Base-by-base conservation (phyloP, 2,888 invertebrate genomes). In the Patella depressa region DNA sequence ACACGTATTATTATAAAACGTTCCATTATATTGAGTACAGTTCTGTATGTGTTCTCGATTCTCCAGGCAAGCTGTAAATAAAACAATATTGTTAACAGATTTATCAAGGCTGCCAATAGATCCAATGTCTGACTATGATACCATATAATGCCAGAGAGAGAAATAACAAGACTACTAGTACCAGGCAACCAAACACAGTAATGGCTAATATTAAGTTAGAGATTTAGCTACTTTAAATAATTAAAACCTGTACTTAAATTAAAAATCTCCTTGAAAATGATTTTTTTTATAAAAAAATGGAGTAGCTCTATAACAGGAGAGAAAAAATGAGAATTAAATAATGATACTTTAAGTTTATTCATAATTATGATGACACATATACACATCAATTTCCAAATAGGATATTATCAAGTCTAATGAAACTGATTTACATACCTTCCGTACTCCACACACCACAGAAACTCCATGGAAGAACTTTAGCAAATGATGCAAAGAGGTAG, bases 401-500 rank as follows among this genome's bases (percentile, higher is more conserved):
- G 45, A 45, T 45, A 45, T 45, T 9, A 45, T 45, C 45, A 45
- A 45, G 0, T 45, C 45, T 45, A 9, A 45, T 9, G 7, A 45
- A 45, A 45, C 1, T 9, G 45, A 45, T 45, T 9, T 9, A 78
- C 82, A 81, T 82, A 92, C 92, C 89, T 79, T 86, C 87, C 0
- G 92, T 90, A 82, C 92, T 92, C 92, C 92, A 93, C 77, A 85
- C 86, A 17, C 91, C 91, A 85, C 93, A 93, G 29, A 89, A 88
- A 65, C 87, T 87, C 93, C 93, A 93, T 0, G 93, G 92, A 53
- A 93, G 84, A 17, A 89, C 85, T 24, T 88, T 85, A 19, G 90
- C 89, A 81, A 93, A 90, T 14, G 92, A 92, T 7, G 92, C 91
- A 81, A 92, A 90, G 74, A 93, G 88, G 82, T 93, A 93, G 88